Evolutionary conservation across 2,797 vertebrate species (phyloP), one percentile per base, ranked within the genome.

Genomic region (Sebastes flavidus): DNA sequence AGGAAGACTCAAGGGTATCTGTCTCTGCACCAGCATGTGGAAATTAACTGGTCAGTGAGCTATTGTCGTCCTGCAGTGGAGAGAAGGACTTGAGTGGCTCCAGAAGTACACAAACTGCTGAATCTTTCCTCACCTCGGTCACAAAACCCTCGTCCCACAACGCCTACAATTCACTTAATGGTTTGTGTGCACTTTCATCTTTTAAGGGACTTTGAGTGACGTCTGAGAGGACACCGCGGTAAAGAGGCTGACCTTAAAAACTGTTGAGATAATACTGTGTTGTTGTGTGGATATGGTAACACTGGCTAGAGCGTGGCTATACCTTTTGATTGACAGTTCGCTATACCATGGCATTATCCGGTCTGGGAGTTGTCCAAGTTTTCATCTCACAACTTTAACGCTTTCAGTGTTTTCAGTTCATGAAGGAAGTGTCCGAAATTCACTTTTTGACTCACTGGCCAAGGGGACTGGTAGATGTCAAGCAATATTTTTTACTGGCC

Each of bases 31-130:
- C 5, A 12, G 56, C 61, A 80, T 69, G 76, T 68, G 75, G 81
- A 85, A 81, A 88, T 77, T 78, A 78, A 66, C 79, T 62, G 81
- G 75, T 54, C 81, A 84, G 85, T 54, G 49, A 79, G 72, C 71
- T 72, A 60, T 79, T 91, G 83, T 89, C 78, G 73, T 72, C 30
- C 66, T 79, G 76, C 70, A 71, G 52, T 30, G 66, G 24, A 69
- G 70, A 80, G 56, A 27, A 78, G 72, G 72, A 58, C 65, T 1
- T 66, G 77, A 89, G 85, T 63, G 73, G 63, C 80, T 91, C 69
- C 68, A 78, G 81, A 78, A 70, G 67, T 72, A 75, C 66, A 79
- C 58, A 70, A 60, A 80, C 54, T 3, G 14, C 78, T 67, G 74
- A 66, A 78, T 80, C 73, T 84, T 79, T 88, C 88, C 82, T 79